A percentile compares a stretch with the other conserved stretches of the same genome.
Evolutionary conservation across 2,113 vertebrate species (phyloP).

Genomic region (Microcebus tavaratra): DNA sequence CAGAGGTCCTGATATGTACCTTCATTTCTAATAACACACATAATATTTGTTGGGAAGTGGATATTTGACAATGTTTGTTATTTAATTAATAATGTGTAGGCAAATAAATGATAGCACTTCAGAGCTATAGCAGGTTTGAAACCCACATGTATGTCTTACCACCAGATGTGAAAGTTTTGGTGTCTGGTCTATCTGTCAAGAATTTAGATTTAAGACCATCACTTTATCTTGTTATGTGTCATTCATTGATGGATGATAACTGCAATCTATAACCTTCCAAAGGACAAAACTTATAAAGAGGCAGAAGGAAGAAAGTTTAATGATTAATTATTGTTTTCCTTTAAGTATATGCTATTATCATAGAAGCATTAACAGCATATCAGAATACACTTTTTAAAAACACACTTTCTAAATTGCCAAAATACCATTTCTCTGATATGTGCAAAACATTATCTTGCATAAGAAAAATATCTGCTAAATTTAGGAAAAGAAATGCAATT

Average conservation of each 20-base stretch:
- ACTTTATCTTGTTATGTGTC: not conserved
- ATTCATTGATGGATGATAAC: not conserved
- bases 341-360: not conserved
- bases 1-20: not conserved
- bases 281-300: not conserved
- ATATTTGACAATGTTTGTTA: not conserved
- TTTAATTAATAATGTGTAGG: not conserved
- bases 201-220: not conserved
- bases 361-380: not conserved
- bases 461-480: not conserved
- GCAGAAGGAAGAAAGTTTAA: not conserved
- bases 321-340: not conserved
- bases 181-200: not conserved
- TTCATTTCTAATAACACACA: not conserved
- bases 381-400: not conserved
- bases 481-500: not conserved
- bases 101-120: not conserved
- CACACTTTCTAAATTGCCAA: not conserved
- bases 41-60: not conserved
- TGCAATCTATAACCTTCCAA: not conserved
- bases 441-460: not conserved
- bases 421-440: not conserved
- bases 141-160: not conserved
- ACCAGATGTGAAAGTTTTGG: not conserved
- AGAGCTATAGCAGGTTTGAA: not conserved